Evolutionary conservation across 2,113 vertebrate species (phyloP).

Genomic region (Ochotona curzoniae): DNA sequence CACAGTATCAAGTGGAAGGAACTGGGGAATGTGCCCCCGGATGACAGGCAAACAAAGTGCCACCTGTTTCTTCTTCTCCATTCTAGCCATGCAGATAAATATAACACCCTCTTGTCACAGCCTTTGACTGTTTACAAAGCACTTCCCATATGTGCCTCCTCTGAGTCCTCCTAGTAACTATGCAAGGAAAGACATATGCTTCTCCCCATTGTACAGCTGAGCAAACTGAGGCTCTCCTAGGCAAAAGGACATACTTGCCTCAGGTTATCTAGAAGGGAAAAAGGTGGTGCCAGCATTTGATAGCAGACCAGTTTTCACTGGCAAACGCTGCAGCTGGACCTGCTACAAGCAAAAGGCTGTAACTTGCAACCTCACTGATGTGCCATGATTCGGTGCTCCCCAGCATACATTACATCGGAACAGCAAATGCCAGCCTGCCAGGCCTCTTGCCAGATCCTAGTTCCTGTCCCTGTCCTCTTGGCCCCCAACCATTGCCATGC

Average conservation of each 20-base stretch:
- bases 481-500: background rate
- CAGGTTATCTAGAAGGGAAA: slow-evolving; percentile 4
- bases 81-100: slow-evolving; percentile 64
- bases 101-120: slow-evolving; percentile 54
- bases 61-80: slow-evolving; percentile 68
- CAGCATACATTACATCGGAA: background rate
- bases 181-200: background rate
- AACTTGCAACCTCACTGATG: background rate
- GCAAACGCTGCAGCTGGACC: background rate
- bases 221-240: slow-evolving; percentile 4
- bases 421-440: background rate
- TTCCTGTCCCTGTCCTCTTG: background rate
- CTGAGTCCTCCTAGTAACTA: background rate
- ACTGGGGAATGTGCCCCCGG: slow-evolving; percentile 47
- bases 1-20: slow-evolving; percentile 31
- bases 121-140: slow-evolving; percentile 34
- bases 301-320: background rate
- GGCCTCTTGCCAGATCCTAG: background rate
- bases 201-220: slow-evolving; percentile 16
- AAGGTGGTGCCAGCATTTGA: background rate
- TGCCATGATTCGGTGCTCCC: background rate
- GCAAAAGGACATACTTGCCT: slow-evolving; percentile 24
- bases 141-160: background rate
- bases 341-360: background rate
- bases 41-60: slow-evolving; percentile 46